Conservation (phyloP, 2,797 vertebrate genomes). For the Arnoldichthys spilopterus region DNA sequence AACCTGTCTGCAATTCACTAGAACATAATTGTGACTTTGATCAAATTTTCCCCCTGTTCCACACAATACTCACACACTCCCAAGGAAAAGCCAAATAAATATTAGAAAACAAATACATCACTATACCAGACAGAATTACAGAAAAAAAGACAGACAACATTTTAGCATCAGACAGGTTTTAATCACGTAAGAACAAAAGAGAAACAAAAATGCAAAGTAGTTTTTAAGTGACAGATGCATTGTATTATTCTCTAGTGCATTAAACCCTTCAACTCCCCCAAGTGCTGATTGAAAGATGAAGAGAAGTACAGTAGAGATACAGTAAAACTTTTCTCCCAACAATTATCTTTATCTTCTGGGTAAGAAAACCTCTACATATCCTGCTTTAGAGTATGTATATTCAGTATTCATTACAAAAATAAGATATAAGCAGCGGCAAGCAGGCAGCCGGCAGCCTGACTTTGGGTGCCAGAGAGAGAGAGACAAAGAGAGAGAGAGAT, state of each 20-base stretch:
- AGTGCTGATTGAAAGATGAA: constrained; percentile 80
- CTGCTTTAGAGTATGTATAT: constrained; percentile 57
- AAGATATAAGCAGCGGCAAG: constrained; percentile 64
- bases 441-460: constrained; percentile 53
- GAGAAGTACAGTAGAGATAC: constrained; percentile 65
- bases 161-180: constrained; percentile 52
- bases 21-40: not conserved
- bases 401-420: constrained; percentile 82
- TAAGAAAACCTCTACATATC: constrained; percentile 58
- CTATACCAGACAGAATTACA: not conserved
- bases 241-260: constrained; percentile 72
- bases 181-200: constrained; percentile 56
- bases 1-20: not conserved
- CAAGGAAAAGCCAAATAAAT: not conserved
- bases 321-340: constrained; percentile 57
- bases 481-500: constrained; percentile 30
- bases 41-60: not conserved
- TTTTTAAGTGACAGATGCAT: constrained; percentile 51
- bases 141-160: not conserved
- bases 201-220: constrained; percentile 50
- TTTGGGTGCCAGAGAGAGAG: constrained; percentile 43
- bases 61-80: not conserved
- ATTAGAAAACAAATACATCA: not conserved
- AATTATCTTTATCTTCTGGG: constrained; percentile 51
- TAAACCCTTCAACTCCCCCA: constrained; percentile 78